These are phyloP conservation scores for Abramis brama DNA, from an alignment of 2,113 vertebrate genomes.

Conservation along the genomic window DNA sequence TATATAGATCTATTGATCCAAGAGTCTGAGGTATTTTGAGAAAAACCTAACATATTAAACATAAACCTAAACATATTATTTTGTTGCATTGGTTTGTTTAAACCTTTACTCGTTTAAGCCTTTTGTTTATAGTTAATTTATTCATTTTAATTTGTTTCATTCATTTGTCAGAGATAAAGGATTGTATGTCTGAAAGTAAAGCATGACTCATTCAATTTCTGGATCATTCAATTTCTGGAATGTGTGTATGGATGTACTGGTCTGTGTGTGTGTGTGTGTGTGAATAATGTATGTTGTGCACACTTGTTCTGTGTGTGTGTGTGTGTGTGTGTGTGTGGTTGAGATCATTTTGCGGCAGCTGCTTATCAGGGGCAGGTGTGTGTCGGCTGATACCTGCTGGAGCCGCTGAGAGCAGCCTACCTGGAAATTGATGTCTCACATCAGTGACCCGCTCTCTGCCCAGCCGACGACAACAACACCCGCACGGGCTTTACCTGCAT, in stretches of 20 bases:
- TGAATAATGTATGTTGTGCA: slow-evolving; percentile 39
- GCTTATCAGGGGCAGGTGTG: slow-evolving; percentile 82
- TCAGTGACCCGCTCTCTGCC: slow-evolving; percentile 75
- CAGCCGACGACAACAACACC: slow-evolving; percentile 61
- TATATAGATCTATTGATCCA: too few relatives aligned
- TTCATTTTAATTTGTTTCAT: not conserved
- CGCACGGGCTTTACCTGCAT: slow-evolving; percentile 28
- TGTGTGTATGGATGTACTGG: slow-evolving; percentile 51
- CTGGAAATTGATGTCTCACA: slow-evolving; percentile 86
- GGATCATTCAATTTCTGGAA: not conserved
- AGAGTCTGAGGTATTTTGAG: too few relatives aligned
- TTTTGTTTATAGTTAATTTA: not conserved
- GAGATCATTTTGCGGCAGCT: slow-evolving; percentile 78
- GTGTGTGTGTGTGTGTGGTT: slow-evolving; percentile 37
- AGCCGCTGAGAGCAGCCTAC: slow-evolving; percentile 81
- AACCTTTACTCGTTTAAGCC: not conserved
- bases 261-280: slow-evolving; percentile 60
- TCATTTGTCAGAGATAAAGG: slow-evolving; percentile 27
- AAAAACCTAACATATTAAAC: too few relatives aligned
- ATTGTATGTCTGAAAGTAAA: not conserved
- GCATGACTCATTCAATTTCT: not conserved
- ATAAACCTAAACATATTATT: too few relatives aligned
- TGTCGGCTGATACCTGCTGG: slow-evolving; percentile 80
- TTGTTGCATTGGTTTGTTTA: not conserved
- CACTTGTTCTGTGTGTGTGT: not conserved